These are phyloP conservation scores for Chlorospingus flavigularis DNA, from an alignment of 2,797 vertebrate species.

Conservation along the genomic window DNA sequence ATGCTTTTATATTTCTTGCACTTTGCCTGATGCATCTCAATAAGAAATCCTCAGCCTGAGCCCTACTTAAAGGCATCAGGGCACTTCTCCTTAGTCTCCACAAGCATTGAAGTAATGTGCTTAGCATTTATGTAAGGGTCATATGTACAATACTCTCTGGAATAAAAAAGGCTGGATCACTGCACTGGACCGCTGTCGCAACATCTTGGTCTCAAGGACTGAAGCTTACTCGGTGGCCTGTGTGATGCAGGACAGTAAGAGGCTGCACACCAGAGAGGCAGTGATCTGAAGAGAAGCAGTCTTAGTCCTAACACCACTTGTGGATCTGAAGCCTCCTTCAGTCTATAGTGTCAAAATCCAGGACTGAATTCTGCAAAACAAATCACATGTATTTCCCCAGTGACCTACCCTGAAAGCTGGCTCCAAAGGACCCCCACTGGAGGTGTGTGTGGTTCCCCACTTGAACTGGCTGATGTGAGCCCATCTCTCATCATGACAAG, in stretches of 20 bases:
- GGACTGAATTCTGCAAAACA: not conserved
- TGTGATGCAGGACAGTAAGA: not conserved
- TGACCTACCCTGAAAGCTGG: not conserved
- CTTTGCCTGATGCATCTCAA: not conserved
- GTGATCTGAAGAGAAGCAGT: not conserved
- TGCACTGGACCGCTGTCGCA: fast-evolving
- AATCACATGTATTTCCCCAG: not conserved
- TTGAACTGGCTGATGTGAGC: not conserved
- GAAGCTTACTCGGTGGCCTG: not conserved
- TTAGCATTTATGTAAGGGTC: not conserved
- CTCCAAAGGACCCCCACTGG: not conserved
- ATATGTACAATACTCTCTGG: not conserved
- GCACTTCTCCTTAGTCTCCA: not conserved
- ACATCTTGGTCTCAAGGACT: not conserved
- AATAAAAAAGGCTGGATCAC: not conserved
- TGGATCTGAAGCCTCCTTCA: not conserved
- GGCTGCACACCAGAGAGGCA: not conserved
- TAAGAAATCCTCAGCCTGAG: not conserved
- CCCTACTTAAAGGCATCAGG: not conserved
- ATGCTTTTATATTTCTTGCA: not conserved
- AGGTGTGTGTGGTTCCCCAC: not conserved
- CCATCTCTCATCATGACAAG: constrained; percentile 5
- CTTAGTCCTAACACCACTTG: not conserved
- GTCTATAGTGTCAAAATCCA: not conserved
- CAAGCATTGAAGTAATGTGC: not conserved